Base-by-base conservation (phyloP, 2,113 vertebrate species). In the Forbesichthys papilliferus region DNA sequence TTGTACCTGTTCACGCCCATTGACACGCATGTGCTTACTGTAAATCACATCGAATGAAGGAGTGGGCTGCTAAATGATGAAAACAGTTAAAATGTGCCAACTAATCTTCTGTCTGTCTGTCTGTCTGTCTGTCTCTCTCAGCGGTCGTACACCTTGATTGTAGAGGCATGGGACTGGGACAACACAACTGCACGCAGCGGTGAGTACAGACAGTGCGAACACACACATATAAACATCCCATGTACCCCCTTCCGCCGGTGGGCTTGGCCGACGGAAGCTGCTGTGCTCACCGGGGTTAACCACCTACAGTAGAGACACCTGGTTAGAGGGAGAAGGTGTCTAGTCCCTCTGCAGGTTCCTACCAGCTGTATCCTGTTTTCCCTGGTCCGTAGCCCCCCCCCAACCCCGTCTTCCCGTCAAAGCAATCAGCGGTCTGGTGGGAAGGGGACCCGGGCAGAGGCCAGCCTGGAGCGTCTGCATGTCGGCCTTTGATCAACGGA, bases 131-230 rank as follows among this genome's bases (percentile, higher is more conserved):
- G 65, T 48, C 18, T 88, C 20, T 33, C 20, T 61, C 92, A 99
- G 98, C 94, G 97, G 74, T 93, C 94, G 0, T 99, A 94, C 86
- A 96, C 98, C 0, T 86, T 99, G 87, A 93, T 98, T 20, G 74
- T 99, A 65, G 95, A 96, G 81, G 98, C 98, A 63, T 95, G 94
- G 95, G 98, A 99, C 83, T 98, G 95, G 96, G 97, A 99, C 91
- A 99, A 99, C 60, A 77, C 66, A 64, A 98, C 36, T 6, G 36
- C 96, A 1, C 94, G 88, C 18, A 79, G 88, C 73, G 91, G 97
- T 99, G 89, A 98, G 96, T 96, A 84, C 36, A 20, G 64, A 63
- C 56, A 27, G 14, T 3, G 34, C 49, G 6, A 14, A 20, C 54
- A 16, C 13, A 56, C 16, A 20, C 54, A 27, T 2, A 27, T 3